Evolutionary conservation across 2,888 invertebrate genomes (phyloP).

Genomic region (Cacoxenus indagator): DNA sequence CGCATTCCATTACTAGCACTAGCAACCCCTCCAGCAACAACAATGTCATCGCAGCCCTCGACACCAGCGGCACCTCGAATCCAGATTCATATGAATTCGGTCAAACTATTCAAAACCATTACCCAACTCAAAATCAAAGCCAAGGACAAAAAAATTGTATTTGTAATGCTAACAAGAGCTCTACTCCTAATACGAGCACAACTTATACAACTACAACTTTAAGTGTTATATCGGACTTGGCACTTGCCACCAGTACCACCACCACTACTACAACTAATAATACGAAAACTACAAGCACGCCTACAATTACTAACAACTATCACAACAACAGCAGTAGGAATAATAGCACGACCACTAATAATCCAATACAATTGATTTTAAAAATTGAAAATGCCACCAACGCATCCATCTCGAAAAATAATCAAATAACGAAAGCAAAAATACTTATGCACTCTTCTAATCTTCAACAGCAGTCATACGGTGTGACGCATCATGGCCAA

Average conservation of each 20-base stretch:
- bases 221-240: slow-evolving; percentile 11
- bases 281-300: slow-evolving; percentile 32
- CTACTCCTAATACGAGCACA: slow-evolving; percentile 33
- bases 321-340: neutral
- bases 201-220: slow-evolving; percentile 30
- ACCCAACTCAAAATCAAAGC: slow-evolving; percentile 31
- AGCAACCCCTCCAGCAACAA: slow-evolving; percentile 38
- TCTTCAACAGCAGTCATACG: slow-evolving; percentile 54
- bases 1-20: slow-evolving; percentile 39
- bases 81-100: slow-evolving; percentile 28
- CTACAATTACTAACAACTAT: slow-evolving; percentile 25
- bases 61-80: slow-evolving; percentile 40
- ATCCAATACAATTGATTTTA: too few relatives aligned
- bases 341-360: neutral
- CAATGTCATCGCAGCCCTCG: slow-evolving; percentile 44
- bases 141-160: slow-evolving; percentile 24
- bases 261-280: slow-evolving; percentile 23
- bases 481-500: slow-evolving; percentile 50
- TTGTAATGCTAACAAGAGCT: slow-evolving; percentile 21
- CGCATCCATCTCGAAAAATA: neutral
- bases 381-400: neutral
- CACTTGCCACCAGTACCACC: slow-evolving; percentile 23
- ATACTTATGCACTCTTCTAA: slow-evolving; percentile 48
- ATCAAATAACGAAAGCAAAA: slow-evolving; percentile 37
- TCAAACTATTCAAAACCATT: slow-evolving; percentile 23